Percentiles rank a stretch among this genome's conserved stretches.
phyloP scores from a whole-genome alignment of 2,888 invertebrate species.

The Masnerella sp. region DNA sequence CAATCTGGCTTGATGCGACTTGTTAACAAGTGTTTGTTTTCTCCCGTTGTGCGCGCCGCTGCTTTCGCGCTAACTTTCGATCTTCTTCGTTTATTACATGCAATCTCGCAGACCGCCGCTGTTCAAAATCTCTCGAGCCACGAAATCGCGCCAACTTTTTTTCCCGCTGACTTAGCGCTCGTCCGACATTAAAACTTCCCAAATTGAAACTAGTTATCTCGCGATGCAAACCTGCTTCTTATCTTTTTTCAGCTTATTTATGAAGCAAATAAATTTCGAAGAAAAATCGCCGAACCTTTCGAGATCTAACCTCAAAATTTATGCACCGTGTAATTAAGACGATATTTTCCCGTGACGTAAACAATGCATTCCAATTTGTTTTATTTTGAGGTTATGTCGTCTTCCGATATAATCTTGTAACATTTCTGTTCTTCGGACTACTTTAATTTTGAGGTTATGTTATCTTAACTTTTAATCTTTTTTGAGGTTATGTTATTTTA shows the following conservation, averaged over 20 bases:
- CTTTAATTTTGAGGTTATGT: too few species aligned
- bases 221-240: not conserved
- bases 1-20: constrained; percentile 75
- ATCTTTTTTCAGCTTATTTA: constrained; percentile 16
- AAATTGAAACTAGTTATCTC: constrained; percentile 26
- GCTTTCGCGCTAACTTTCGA: constrained; percentile 53
- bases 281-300: too few species aligned
- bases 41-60: constrained; percentile 64
- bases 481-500: too few species aligned
- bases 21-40: constrained; percentile 76
- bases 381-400: not conserved
- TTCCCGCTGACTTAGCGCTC: not conserved
- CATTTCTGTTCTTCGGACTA: too few species aligned
- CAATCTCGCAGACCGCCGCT: constrained; percentile 23
- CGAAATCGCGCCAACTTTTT: constrained; percentile 17
- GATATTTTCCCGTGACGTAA: not conserved
- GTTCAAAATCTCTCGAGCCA: constrained; percentile 14
- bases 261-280: too few species aligned
- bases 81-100: constrained; percentile 41
- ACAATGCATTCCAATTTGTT: not conserved
- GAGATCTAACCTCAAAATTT: not conserved
- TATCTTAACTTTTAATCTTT: too few species aligned
- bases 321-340: not conserved
- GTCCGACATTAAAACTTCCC: constrained; percentile 20
- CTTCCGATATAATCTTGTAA: not conserved